Base-by-base conservation (phyloP, 2,113 vertebrate genomes). In the Nicator chloris region DNA sequence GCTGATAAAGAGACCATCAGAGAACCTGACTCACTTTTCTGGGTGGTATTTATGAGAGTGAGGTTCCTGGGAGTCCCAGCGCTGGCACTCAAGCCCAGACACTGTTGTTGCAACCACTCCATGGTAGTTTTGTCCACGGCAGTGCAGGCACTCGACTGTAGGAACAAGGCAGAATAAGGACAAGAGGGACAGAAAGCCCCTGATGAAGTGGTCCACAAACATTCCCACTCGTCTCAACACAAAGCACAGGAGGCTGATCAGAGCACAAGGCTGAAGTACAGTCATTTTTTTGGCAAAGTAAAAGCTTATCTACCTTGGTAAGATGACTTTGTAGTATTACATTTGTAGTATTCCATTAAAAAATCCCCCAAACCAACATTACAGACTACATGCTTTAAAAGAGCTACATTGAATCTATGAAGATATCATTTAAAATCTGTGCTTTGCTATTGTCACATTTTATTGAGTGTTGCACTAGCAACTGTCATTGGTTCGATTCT, bases 141-240 rank as follows among this genome's bases (percentile, higher is more conserved):
- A 99, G 27, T 98, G 96, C 66, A 99, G 99, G 31, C 99, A 99
- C 56, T 99, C 98, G 56, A 98, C 99, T 99, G 96, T n/a, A 83
- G 22, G 45, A 92, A 6, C 7, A 96, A 91, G 27, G 33, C 20
- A 76, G n/a, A 85, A 60, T 11, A 49, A 89, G 17, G 28, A 79
- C 40, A 76, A 76, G 14, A 75, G 24, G 83, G 31, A 66, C 19
- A 93, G 47, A 88, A 73, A 53, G 5, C 27, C 22, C 42, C 11
- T 28, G 40, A 18, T 16, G 7, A 90, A 47, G 5, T 26, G 21
- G 16, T 47, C 24, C 12, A 7, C 53, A 60, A 73, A 51, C 28
- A 33, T 13, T 85, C 9, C n/a, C 20, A 40, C 7, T 31, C 3
- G 28, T 66, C 13, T 71, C 53, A 64, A 64, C 12, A 22, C 1